A percentile compares a stretch with the other conserved stretches of the same genome.
Evolutionary conservation across 2,113 vertebrate species (phyloP).

Genomic region (Butastur rufipennis): DNA sequence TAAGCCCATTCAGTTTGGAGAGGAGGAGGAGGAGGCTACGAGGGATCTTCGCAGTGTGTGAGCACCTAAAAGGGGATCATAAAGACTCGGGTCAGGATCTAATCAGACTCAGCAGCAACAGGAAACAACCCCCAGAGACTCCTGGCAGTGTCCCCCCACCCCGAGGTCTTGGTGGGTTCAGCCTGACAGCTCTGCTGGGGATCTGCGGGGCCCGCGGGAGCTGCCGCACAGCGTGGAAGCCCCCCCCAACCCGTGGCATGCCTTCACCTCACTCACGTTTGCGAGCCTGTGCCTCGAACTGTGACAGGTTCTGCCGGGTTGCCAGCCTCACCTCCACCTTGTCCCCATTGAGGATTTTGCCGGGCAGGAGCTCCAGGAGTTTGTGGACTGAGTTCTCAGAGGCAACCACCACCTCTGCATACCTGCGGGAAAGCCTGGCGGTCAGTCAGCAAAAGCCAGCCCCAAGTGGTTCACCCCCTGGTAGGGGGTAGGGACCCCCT

Average conservation of each 20-base stretch:
- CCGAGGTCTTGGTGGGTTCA: not conserved
- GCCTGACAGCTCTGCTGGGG: not conserved
- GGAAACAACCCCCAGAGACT: constrained; percentile 15
- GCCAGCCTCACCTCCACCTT: constrained; percentile 87
- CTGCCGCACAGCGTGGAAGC: not conserved
- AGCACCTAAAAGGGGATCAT: constrained; percentile 66
- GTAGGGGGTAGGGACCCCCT: too few species aligned
- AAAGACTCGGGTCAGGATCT: constrained; percentile 57
- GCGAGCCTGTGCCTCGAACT: constrained; percentile 89
- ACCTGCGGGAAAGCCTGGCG: constrained; percentile 63
- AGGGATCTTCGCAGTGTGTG: constrained; percentile 58
- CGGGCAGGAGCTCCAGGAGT: constrained; percentile 85
- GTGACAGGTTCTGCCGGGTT: constrained; percentile 84
- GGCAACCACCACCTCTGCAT: constrained; percentile 87
- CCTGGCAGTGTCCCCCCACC: not conserved
- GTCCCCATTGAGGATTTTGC: constrained; percentile 86
- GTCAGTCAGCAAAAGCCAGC: not conserved
- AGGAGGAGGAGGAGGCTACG: constrained; percentile 58
- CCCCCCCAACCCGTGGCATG: not conserved
- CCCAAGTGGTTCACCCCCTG: fast-evolving
- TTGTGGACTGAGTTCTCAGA: constrained; percentile 86
- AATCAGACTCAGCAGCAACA: not conserved
- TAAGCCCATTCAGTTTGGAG: constrained; percentile 66
- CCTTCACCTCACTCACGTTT: constrained; percentile 81
- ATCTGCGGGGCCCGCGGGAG: not conserved